phyloP scores from a whole-genome alignment of 1,140 invertebrate species.

The Danaus melanippus region DNA sequence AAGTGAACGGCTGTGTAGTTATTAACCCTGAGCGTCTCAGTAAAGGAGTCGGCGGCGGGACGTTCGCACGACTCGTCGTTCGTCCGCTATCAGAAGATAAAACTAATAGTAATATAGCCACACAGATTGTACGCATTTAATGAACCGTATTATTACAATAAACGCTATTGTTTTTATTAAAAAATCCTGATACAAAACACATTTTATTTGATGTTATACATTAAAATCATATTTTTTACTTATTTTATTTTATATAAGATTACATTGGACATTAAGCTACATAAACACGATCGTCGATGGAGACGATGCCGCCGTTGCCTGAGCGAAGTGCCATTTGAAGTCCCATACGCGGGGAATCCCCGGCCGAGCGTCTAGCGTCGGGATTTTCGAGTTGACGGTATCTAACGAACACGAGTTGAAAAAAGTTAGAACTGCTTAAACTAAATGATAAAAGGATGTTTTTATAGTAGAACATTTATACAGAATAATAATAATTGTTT shows the following conservation, averaged over 20 bases:
- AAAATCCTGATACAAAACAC: background rate
- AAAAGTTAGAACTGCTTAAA: background rate
- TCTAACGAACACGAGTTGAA: conserved; percentile 19
- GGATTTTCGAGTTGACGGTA: conserved; percentile 43
- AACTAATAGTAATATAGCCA: conserved; percentile 29
- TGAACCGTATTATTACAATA: conserved; percentile 5
- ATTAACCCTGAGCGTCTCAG: conserved; percentile 88
- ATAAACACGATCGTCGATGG: conserved; percentile 50
- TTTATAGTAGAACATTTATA: no score
- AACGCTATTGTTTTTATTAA: background rate
- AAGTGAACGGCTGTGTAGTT: conserved; percentile 82
- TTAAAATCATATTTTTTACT: no score
- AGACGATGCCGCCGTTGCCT: conserved; percentile 33
- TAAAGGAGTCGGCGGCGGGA: conserved; percentile 78
- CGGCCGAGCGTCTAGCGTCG: conserved; percentile 26
- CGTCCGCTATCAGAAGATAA: conserved; percentile 17
- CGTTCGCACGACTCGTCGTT: conserved; percentile 71
- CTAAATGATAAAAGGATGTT: no score
- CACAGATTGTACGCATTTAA: conserved; percentile 57
- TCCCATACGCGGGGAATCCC: conserved; percentile 51
- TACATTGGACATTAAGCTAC: conserved; percentile 26
- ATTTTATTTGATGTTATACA: no score
- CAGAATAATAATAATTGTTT: background rate
- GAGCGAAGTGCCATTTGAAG: conserved; percentile 57
- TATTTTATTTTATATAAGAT: no score